phyloP scores from a whole-genome alignment of 2,113 vertebrate genomes.

The Drymodes brunneopygia region DNA sequence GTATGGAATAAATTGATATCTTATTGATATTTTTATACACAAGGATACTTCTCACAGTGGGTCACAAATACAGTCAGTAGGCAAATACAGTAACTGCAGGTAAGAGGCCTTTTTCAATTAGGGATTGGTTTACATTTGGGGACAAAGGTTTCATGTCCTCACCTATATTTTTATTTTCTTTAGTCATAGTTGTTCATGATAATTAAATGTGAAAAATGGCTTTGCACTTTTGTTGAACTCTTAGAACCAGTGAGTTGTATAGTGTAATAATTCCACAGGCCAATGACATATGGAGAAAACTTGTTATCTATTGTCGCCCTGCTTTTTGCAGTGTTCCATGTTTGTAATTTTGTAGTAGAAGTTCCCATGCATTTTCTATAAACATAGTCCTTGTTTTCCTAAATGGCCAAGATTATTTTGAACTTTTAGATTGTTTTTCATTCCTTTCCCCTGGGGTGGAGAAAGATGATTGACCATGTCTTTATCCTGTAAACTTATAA shows the following conservation, averaged over 20 bases:
- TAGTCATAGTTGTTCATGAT: background rate
- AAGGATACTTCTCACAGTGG: background rate
- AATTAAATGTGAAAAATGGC: background rate
- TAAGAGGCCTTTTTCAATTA: background rate
- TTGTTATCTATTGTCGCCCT: too few species aligned
- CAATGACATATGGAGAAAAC: background rate
- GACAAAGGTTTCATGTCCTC: background rate
- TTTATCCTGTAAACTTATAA: too few species aligned
- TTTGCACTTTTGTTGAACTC: background rate
- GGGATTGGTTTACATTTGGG: background rate
- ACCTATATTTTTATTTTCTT: background rate
- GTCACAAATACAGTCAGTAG: background rate
- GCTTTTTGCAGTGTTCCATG: too few species aligned
- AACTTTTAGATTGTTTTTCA: too few species aligned
- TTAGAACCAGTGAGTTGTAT: background rate
- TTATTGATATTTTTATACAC: background rate
- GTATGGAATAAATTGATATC: rapidly evolving
- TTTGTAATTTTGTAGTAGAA: too few species aligned
- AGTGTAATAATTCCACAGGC: background rate
- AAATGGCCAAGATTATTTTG: too few species aligned
- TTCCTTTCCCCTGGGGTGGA: too few species aligned
- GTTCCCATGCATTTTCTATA: too few species aligned
- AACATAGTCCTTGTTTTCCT: too few species aligned
- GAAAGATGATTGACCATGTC: too few species aligned
- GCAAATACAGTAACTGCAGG: background rate